Conservation (phyloP, 2,797 vertebrate genomes). For the Intellagama lesueurii region DNA sequence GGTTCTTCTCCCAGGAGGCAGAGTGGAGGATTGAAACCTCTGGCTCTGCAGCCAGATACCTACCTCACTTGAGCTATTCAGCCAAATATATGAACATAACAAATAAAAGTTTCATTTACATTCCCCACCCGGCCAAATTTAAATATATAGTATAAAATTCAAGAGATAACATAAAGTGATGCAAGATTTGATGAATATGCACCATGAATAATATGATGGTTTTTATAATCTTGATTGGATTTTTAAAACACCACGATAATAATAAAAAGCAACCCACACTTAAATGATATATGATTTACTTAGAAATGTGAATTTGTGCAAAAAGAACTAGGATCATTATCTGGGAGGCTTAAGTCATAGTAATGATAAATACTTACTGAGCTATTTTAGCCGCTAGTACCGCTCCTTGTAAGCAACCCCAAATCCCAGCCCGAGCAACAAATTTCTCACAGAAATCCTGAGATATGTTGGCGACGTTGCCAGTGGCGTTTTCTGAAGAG, state of each 20-base stretch:
- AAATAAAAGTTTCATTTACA: not conserved
- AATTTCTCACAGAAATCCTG: slow-evolving; percentile 81
- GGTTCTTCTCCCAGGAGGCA: no score
- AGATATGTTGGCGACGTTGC: slow-evolving; percentile 38
- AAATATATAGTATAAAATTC: no score
- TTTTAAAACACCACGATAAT: not conserved
- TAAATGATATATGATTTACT: not conserved
- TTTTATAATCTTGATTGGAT: no score
- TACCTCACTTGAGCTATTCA: no score
- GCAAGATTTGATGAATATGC: not conserved
- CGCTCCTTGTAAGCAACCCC: slow-evolving; percentile 94
- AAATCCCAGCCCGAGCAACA: slow-evolving; percentile 86
- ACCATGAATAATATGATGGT: not conserved
- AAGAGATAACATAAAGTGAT: not conserved
- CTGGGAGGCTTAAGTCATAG: not conserved
- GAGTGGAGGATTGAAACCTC: no score
- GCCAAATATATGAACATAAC: not conserved
- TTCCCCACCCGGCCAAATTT: no score
- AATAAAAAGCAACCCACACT: not conserved
- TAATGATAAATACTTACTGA: slow-evolving; percentile 83
- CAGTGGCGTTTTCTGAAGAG: slow-evolving; percentile 56
- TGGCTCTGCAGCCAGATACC: no score
- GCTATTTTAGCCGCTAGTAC: slow-evolving; percentile 91
- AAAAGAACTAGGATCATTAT: not conserved
- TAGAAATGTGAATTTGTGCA: slow-evolving; percentile 1